Base-by-base conservation (phyloP, 2,888 invertebrate genomes). In the Dioctria linearis region DNA sequence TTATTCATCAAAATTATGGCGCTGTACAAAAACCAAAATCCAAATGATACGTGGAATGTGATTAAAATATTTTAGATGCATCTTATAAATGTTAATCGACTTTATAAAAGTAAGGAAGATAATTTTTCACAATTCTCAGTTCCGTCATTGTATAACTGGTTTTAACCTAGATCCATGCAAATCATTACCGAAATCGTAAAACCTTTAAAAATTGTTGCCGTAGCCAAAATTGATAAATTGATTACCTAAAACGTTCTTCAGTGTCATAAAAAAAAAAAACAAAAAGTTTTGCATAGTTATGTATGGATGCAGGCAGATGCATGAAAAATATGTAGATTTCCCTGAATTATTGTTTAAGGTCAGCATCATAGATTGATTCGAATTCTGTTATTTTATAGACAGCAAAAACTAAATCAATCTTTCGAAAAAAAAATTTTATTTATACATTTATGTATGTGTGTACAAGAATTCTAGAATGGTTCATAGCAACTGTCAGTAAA, bases 61-160 rank as follows among this genome's bases (percentile, higher is more conserved):
- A 25, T 25, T 25, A 25, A 25, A 25, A 25, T 25, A 25, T 1
- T 25, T 25, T 25, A 2, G 25, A 25, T 25, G 25, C 25, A 25
- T 25, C 25, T 25, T 25, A 25, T 25, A 25, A 25, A 25, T 25
- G 25, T 25, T 25, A 25, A 25, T 25, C 25, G 25, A 2, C 25
- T 25, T 25, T 25, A 25, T 25, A 25, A 25, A 2, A 25, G 25
- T 25, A 4, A 54, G 54, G 54, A 54, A 54, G 11, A 6, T 54
- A 4, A 54, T 11, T 11, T 54, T 54, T n/a, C 11, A n/a, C 54
- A 54, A 54, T 54, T 11, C 11, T n/a, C 6, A n/a, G 54, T 54
- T 54, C 54, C 54, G 54, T 11, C 54, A 54, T 54, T 54, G 54
- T n/a, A 54, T 54, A 54, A 54, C 54, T 54, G n/a, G 11, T 54